Evolutionary conservation across 2,113 vertebrate genomes (phyloP).

Genomic region (Microtus oregoni): DNA sequence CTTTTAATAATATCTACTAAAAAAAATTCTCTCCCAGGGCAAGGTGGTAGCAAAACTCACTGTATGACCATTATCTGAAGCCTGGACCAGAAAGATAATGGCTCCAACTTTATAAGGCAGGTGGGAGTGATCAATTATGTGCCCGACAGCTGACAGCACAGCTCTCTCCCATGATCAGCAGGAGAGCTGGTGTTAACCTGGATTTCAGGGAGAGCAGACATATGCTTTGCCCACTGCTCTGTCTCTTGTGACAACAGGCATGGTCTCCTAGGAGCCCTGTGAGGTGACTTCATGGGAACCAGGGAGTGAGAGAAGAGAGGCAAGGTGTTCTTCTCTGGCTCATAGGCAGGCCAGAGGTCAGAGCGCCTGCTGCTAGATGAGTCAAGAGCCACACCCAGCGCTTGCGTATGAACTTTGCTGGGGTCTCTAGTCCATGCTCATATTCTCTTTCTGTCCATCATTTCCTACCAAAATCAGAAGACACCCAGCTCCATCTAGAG

Average conservation of each 20-base stretch:
- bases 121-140: background rate
- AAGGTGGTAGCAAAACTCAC: background rate
- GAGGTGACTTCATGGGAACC: rapidly evolving
- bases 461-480: background rate
- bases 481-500: background rate
- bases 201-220: background rate
- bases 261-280: background rate
- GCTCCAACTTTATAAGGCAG: background rate
- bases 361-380: background rate
- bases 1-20: slow-evolving; percentile 68
- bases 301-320: background rate
- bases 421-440: background rate
- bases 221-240: rapidly evolving
- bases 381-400: rapidly evolving
- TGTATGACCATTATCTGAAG: background rate
- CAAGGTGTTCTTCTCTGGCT: too few species aligned
- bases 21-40: slow-evolving; percentile 24
- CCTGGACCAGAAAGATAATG: background rate
- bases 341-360: background rate
- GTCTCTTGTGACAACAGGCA: background rate
- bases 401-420: background rate
- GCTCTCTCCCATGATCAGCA: background rate
- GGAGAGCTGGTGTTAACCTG: background rate
- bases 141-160: rapidly evolving
- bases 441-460: rapidly evolving